Percentiles rank a stretch among this genome's conserved stretches.
Evolutionary conservation across 2,113 vertebrate species (phyloP).

Genomic region (Albula goreensis): DNA sequence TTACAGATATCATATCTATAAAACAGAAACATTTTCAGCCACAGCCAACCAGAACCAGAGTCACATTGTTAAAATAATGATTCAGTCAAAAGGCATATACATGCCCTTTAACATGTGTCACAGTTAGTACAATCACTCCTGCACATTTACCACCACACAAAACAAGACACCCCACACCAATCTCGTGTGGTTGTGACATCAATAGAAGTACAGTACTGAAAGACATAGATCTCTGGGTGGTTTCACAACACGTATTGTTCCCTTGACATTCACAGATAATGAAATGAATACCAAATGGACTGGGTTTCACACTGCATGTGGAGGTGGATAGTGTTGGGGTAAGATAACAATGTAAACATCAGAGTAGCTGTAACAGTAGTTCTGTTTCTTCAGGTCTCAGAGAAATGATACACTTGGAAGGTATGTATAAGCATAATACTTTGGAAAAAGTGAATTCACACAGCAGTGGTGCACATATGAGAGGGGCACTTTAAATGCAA

Average conservation of each 20-base stretch:
- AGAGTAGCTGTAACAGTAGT: not conserved
- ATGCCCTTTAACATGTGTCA: too few relatives aligned
- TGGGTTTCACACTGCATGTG: not conserved
- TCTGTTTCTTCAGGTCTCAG: not conserved
- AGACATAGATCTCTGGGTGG: not conserved
- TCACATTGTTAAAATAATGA: not conserved
- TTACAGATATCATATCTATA: not conserved
- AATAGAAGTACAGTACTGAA: slow-evolving; percentile 13
- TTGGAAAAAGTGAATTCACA: not conserved
- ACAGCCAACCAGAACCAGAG: not conserved
- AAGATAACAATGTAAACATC: not conserved
- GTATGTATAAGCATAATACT: not conserved
- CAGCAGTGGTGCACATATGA: not conserved
- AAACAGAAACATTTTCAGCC: slow-evolving; percentile 22
- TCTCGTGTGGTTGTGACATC: not conserved
- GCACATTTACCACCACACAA: not conserved
- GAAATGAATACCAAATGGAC: not conserved
- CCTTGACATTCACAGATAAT: not conserved
- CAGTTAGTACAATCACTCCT: not conserved
- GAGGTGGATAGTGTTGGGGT: not conserved
- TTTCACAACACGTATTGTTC: not conserved
- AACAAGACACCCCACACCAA: not conserved
- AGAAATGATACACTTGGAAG: not conserved
- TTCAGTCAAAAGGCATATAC: not conserved
- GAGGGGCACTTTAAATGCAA: not conserved